Conservation (phyloP, 2,888 invertebrate species). For the Sicus ferrugineus region DNA sequence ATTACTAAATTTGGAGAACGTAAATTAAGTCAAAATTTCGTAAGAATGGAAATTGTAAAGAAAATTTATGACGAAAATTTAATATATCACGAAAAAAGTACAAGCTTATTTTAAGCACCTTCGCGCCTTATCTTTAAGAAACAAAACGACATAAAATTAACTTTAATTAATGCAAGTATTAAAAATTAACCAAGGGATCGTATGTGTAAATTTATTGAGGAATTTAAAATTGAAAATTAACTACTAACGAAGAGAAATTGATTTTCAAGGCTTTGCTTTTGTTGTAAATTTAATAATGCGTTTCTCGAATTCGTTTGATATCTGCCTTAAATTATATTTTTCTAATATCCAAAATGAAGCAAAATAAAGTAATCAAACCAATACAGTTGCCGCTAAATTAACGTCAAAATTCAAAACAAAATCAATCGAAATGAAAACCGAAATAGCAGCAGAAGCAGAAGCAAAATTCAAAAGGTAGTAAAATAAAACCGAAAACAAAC, state of each 20-base stretch:
- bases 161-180: conserved; percentile 65
- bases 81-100: conserved; percentile 74
- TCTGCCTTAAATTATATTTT: conserved; percentile 76
- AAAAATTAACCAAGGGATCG: conserved; percentile 49
- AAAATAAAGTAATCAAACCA: conserved; percentile 39
- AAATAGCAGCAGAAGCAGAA: conserved; percentile 21
- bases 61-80: conserved; percentile 49
- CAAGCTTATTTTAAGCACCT: conserved; percentile 78
- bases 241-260: conserved; percentile 13
- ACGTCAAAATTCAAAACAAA: conserved; percentile 57
- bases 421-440: conserved; percentile 40
- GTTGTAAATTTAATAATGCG: not conserved
- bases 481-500: conserved; percentile 2
- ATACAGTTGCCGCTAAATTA: conserved; percentile 37
- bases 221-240: conserved; percentile 36
- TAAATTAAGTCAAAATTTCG: conserved; percentile 58
- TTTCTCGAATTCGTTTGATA: conserved; percentile 44
- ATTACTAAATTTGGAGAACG: conserved; percentile 55
- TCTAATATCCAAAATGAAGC: conserved; percentile 48
- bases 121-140: conserved; percentile 76
- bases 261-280: conserved; percentile 18
- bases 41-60: conserved; percentile 44
- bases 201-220: conserved; percentile 47
- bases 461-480: not conserved
- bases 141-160: conserved; percentile 59